Conservation (phyloP, 1,140 invertebrate species). For the Caenorhabditis briggsae region DNA sequence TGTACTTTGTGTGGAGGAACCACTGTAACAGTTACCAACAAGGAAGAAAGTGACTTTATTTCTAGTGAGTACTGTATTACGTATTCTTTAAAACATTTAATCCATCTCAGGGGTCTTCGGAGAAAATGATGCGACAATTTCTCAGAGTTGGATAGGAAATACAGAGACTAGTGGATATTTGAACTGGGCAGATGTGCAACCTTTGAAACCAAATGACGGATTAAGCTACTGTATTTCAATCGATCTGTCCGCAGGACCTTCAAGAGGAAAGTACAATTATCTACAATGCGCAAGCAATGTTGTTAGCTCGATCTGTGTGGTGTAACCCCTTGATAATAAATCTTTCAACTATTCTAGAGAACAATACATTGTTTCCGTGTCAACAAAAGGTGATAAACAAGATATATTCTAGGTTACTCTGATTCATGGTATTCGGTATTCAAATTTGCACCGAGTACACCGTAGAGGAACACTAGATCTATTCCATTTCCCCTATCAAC, state of each 20-base stretch:
- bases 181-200: background rate
- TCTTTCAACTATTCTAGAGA: background rate
- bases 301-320: background rate
- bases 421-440: background rate
- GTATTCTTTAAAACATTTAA: background rate
- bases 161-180: background rate
- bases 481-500: background rate
- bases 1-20: background rate
- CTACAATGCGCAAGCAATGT: background rate
- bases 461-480: background rate
- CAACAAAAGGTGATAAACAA: background rate
- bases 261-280: conserved; percentile 16
- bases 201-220: conserved; percentile 1
- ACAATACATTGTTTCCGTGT: background rate
- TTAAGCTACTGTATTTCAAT: conserved; percentile 35
- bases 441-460: conserved; percentile 21
- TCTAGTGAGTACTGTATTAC: background rate
- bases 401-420: background rate
- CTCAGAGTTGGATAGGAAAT: conserved; percentile 8
- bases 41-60: conserved; percentile 1
- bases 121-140: background rate
- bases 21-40: background rate
- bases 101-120: background rate
- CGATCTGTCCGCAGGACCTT: background rate
- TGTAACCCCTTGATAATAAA: background rate